Evolutionary conservation across 2,888 invertebrate genomes (phyloP).

Genomic region (Orchesella flavescens): DNA sequence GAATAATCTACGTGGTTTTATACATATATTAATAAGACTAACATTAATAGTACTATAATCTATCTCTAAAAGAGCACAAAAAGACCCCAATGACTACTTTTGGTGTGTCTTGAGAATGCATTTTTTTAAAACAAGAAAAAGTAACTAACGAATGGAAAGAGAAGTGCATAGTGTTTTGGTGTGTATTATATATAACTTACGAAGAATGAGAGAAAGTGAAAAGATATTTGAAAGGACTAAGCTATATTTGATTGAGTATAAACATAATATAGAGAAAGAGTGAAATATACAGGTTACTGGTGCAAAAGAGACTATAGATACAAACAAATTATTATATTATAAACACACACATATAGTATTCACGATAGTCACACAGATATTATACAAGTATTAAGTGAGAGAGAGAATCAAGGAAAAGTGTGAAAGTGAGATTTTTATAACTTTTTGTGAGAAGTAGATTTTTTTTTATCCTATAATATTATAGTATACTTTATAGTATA

Average conservation of each 20-base stretch:
- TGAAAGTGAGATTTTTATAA: slow-evolving; percentile 2
- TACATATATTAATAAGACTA: no score
- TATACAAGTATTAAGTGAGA: not conserved
- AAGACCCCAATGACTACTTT: not conserved
- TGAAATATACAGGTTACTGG: not conserved
- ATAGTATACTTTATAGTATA: slow-evolving; percentile 32
- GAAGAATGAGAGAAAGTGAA: not conserved
- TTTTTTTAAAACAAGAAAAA: not conserved
- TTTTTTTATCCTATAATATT: slow-evolving; percentile 15
- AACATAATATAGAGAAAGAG: not conserved
- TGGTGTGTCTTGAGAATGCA: not conserved
- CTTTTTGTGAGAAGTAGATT: slow-evolving; percentile 11
- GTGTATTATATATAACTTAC: not conserved
- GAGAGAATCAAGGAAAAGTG: slow-evolving; percentile 6
- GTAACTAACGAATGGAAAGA: not conserved
- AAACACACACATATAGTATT: no score
- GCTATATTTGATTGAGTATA: not conserved
- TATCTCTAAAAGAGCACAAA: not conserved
- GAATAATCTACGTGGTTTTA: no score
- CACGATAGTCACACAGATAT: not conserved
- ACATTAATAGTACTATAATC: no score
- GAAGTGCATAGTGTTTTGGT: not conserved
- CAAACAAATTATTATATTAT: no score
- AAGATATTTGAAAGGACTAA: not conserved
- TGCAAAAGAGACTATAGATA: no score